phyloP scores from a whole-genome alignment of 1,140 invertebrate species.

The Macrobrachium rosenbergii region DNA sequence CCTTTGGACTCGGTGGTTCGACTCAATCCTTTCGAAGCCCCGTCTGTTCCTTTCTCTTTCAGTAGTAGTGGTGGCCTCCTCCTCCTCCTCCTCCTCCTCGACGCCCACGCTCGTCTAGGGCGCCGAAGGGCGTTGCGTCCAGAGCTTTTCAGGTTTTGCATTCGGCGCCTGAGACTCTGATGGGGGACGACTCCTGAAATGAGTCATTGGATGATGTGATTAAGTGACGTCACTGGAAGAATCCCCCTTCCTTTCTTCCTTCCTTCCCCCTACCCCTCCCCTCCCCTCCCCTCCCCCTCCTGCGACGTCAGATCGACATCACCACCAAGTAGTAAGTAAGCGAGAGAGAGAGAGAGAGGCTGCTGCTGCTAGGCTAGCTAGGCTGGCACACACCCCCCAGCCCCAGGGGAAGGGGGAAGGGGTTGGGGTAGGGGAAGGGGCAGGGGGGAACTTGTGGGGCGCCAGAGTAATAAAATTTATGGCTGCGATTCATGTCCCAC shows the following conservation, averaged over 20 bases:
- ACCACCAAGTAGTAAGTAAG: neutral
- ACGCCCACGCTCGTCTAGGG: no score
- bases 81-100: no score
- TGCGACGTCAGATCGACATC: no score
- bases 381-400: neutral
- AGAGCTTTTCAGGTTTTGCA: no score
- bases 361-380: no score
- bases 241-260: neutral
- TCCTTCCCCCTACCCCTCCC: neutral
- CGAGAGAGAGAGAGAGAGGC: neutral
- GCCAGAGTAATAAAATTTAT: constrained; percentile 66
- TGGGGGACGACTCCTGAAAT: neutral
- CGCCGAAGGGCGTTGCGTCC: no score
- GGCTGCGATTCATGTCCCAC: constrained; percentile 66
- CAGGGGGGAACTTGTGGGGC: constrained; percentile 48
- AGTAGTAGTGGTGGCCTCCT: no score
- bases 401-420: constrained; percentile 13
- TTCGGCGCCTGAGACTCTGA: no score
- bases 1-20: constrained; percentile 44
- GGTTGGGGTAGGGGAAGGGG: constrained; percentile 9
- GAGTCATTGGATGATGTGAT: constrained; percentile 28
- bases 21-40: constrained; percentile 20
- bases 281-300: neutral
- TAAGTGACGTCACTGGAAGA: constrained; percentile 39
- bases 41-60: constrained; percentile 1